Percentiles rank a stretch among this genome's conserved stretches.
Conservation (phyloP, 2,888 invertebrate species). For the Protodeltote pygarga region DNA sequence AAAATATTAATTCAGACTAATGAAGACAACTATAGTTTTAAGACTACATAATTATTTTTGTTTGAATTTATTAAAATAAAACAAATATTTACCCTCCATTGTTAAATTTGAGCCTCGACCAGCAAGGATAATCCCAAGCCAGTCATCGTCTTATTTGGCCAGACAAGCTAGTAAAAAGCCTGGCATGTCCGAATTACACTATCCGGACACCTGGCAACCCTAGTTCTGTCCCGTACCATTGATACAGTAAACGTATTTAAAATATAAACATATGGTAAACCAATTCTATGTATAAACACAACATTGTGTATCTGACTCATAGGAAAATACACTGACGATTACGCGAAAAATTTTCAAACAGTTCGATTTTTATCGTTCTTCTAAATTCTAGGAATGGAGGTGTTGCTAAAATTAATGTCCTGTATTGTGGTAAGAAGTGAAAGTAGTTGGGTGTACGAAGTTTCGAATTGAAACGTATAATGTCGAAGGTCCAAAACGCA, state of each 20-base stretch:
- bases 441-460: slow-evolving; percentile 49
- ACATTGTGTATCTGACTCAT: slow-evolving; percentile 25
- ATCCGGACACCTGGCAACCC: no score
- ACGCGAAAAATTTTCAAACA: slow-evolving; percentile 27
- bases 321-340: slow-evolving; percentile 28
- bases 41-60: no score
- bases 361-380: slow-evolving; percentile 20
- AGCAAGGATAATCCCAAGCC: no score
- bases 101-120: no score
- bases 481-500: slow-evolving; percentile 56
- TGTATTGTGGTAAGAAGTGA: slow-evolving; percentile 46
- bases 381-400: slow-evolving; percentile 7
- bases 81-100: no score
- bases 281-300: slow-evolving; percentile 20
- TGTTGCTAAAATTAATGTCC: slow-evolving; percentile 19
- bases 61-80: no score
- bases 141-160: no score
- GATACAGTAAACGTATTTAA: slow-evolving; percentile 18
- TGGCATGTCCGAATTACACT: no score
- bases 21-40: no score
- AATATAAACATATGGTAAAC: slow-evolving; percentile 13
- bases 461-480: slow-evolving; percentile 60
- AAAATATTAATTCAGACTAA: no score
- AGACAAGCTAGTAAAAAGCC: no score
- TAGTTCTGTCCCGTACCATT: no score